Evolutionary conservation across 2,888 invertebrate species (phyloP), one percentile per base, ranked within the genome.

Genomic region (Sceliomorpha sp.): DNA sequence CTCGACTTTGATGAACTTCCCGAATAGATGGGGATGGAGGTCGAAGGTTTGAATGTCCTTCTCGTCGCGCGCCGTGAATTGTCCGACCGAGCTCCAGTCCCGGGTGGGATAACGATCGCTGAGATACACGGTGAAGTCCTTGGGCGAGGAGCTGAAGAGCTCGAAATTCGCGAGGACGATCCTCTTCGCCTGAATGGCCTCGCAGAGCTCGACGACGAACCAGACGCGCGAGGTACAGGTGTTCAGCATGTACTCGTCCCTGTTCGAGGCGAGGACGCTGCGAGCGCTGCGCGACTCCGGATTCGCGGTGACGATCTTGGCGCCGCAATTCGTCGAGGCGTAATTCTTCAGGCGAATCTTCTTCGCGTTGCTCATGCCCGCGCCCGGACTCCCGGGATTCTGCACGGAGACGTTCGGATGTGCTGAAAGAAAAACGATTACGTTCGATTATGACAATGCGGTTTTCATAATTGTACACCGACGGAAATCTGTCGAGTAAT

Each of bases 141-240:
- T 95, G 8, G 98, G 98, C 15, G 96, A 95, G 0, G 98, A 99
- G 4, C 99, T 98, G 89, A 99, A 99, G 63, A 99, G 90, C 89
- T 99, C 99, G 86, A 97, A 97, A 89, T 99, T 99, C 1, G 98
- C 99, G 76, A 99, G 90, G 81, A 99, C 98, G 69, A 99, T 94
- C 89, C 94, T 95, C 87, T 95, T 96, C 1, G 98, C 95, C 89
- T 98, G 98, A 68, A 99, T 95, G 1, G 98, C 96, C 86, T 99
- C 99, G 89, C 99, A 99, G 1, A 99, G 91, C 89, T 99, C 99
- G 1, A 99, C 95, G 17, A 98, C 94, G 88, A 99, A 97, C 98
- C 98, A 97, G 70, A 96, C 94, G 59, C 95, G 93, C 79, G 94
- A 94, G 75, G 94, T 96, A 89, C 99, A 99, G 0, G 97, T 95